These are phyloP conservation scores for Halocynthia aurantium DNA, from an alignment of 23 tunicate species.

Conservation along the genomic window DNA sequence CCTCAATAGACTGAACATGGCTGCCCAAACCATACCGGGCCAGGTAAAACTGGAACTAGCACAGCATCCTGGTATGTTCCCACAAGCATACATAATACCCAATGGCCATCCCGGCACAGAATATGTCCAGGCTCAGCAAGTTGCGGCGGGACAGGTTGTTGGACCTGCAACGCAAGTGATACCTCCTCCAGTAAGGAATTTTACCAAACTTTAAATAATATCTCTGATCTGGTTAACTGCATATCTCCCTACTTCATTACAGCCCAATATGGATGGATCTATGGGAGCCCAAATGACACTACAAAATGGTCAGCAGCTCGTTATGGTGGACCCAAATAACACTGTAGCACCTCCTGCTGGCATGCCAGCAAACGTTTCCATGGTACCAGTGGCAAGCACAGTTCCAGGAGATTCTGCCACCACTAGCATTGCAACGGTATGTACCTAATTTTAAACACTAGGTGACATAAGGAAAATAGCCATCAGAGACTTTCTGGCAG, in stretches of 20 bases:
- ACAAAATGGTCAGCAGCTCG: conserved; percentile 50
- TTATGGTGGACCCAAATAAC: conserved; percentile 82
- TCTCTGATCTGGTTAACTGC: too few relatives aligned
- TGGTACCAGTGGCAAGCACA: neutral
- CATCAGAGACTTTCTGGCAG: too few relatives aligned
- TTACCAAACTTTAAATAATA: too few relatives aligned
- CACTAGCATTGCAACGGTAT: neutral
- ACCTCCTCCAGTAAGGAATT: conserved; percentile 21
- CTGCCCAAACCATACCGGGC: conserved; percentile 24
- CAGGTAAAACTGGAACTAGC: conserved; percentile 15
- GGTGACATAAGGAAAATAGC: neutral
- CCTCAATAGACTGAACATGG: conserved; percentile 17
- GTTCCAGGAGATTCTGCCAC: neutral
- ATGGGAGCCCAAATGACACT: conserved; percentile 14
- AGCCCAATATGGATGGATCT: conserved; percentile 24
- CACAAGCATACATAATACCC: conserved; percentile 75
- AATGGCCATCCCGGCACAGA: conserved; percentile 68
- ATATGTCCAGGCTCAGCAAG: conserved; percentile 56
- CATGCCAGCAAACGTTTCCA: conserved; percentile 18
- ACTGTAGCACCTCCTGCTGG: conserved; percentile 34
- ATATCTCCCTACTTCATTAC: neutral
- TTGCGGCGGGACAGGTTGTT: conserved; percentile 8
- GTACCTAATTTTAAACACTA: conserved; percentile 4
- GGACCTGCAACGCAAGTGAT: conserved; percentile 31
- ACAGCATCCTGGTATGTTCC: conserved; percentile 77